phyloP scores from a whole-genome alignment of 2,797 vertebrate species.

The Notolabrus celidotus region DNA sequence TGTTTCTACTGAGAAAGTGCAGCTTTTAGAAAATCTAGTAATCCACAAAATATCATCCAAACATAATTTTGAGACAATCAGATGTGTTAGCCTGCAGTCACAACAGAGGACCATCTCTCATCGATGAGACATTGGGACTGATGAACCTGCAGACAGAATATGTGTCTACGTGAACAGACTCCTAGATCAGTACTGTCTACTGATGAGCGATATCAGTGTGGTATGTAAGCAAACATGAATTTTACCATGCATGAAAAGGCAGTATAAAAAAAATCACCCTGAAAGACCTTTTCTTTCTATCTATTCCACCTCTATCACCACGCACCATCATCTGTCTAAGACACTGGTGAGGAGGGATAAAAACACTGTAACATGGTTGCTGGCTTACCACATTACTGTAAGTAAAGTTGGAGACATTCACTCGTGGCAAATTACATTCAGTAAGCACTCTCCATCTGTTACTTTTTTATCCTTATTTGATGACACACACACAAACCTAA shows the following conservation, averaged over 20 bases:
- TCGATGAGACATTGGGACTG: too few relatives aligned
- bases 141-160: constrained; percentile 9
- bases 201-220: not conserved
- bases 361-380: not conserved
- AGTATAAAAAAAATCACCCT: not conserved
- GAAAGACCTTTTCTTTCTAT: not conserved
- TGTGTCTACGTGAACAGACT: not conserved
- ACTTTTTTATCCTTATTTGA: too few relatives aligned
- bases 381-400: not conserved
- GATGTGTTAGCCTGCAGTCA: too few relatives aligned
- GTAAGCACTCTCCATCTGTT: too few relatives aligned
- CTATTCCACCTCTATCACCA: not conserved
- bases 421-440: too few relatives aligned
- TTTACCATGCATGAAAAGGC: not conserved
- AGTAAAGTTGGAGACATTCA: too few relatives aligned
- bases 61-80: too few relatives aligned
- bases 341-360: too few relatives aligned
- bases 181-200: not conserved
- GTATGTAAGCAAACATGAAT: constrained; percentile 29
- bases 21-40: too few relatives aligned
- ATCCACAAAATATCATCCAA: too few relatives aligned
- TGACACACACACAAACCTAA: not conserved
- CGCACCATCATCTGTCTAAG: constrained; percentile 1
- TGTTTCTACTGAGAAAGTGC: too few relatives aligned
- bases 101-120: too few relatives aligned